Base-by-base conservation (phyloP, 2,888 invertebrate genomes). In the Pedicia rivosa region DNA sequence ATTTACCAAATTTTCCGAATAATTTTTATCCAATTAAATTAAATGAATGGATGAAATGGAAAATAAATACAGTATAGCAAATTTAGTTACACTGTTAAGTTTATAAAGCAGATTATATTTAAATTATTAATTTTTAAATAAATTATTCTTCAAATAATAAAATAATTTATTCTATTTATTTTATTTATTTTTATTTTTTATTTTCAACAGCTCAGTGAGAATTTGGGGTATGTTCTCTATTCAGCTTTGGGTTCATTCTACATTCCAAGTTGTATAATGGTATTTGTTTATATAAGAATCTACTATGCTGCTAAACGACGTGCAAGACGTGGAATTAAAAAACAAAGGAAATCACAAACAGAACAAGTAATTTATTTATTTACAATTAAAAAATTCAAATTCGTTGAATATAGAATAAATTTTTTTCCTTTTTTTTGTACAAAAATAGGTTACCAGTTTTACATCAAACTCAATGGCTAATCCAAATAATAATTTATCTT, bases 231-330 rank as follows among this genome's bases (percentile, higher is more conserved):
- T 69, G 90, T 92, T 53, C 66, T 92, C 37, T 94, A 92, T 65
- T 91, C 91, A 3, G 86, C 90, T n/a, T 70, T 90, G 48, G 92
- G 92, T 48, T 91, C 91, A 51, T 94, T 94, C 71, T 94, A 88
- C 72, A 86, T 92, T 57, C 92, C 94, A 36, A 86, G 88, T 50
- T 83, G 88, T 57, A 88, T 94, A 60, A 92, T 94, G 90, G 88
- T 92, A 54, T 90, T 92, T 64, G 92, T 94, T 38, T 94, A 94
- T 67, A 87, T 88, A 58, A 74, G 90, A 58, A 92, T 94, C 64
- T 92, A 90, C 66, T 81, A 74, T 62, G 90, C 88, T 12, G 90
- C 90, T 30, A 80, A 87, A 57, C 79, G 80, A 13, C 60, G 88
- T 15, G 88, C 88, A 38, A 64, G 88, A 32, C 66, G 86, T 34